phyloP scores from a whole-genome alignment of 2,113 vertebrate species.

The Rhinoderma darwinii region DNA sequence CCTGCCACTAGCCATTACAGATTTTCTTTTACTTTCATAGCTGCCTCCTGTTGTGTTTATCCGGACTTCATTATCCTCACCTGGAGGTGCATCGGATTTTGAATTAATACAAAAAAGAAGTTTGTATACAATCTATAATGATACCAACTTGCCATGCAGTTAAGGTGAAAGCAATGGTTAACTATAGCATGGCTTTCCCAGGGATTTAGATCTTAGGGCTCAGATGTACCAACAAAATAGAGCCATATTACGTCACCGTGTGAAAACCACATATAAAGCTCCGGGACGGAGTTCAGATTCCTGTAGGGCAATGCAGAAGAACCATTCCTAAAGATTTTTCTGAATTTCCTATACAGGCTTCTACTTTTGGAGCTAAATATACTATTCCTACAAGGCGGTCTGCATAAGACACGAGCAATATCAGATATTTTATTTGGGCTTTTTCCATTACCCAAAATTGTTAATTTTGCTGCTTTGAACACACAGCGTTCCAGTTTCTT shows the following conservation, averaged over 20 bases:
- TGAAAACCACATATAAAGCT: not conserved
- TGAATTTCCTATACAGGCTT: no score
- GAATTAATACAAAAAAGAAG: not conserved
- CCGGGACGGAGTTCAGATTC: no score
- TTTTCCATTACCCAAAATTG: no score
- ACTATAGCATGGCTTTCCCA: not conserved
- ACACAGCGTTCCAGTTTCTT: no score
- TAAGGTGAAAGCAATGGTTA: not conserved
- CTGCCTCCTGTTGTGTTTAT: constrained; percentile 7
- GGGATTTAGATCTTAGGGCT: not conserved
- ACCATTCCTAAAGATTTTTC: no score
- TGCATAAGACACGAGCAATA: no score
- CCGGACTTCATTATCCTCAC: not conserved
- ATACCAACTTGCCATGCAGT: not conserved
- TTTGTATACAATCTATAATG: not conserved
- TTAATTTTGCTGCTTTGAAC: no score
- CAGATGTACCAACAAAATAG: not conserved
- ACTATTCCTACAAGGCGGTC: no score
- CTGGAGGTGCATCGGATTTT: not conserved
- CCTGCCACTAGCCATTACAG: not conserved
- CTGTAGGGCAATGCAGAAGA: no score
- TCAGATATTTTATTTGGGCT: no score
- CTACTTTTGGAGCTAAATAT: no score
- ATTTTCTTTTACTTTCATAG: not conserved
- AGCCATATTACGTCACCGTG: not conserved